phyloP scores from a whole-genome alignment of 1,140 invertebrate genomes.

The Palaemon carinicauda region DNA sequence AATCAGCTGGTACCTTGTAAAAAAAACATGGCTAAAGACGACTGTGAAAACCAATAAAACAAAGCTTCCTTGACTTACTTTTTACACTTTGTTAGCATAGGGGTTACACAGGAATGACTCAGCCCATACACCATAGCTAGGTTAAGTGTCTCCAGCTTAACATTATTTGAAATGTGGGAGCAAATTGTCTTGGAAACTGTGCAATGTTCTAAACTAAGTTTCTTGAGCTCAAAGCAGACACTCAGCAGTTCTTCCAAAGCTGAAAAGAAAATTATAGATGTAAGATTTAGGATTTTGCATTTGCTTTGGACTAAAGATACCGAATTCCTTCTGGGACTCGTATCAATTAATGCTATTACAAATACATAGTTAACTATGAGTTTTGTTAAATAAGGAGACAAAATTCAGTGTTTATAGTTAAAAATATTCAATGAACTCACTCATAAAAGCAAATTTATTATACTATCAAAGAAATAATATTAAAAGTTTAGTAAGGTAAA shows the following conservation, averaged over 20 bases:
- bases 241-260: slow-evolving; percentile 72
- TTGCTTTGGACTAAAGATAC: no score
- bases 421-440: no score
- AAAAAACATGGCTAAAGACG: background rate
- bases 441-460: no score
- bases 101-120: slow-evolving; percentile 69
- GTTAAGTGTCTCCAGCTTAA: slow-evolving; percentile 76
- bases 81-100: slow-evolving; percentile 71
- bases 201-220: slow-evolving; percentile 84
- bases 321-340: no score
- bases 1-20: no score
- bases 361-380: no score
- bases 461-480: no score
- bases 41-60: background rate
- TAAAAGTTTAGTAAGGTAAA: no score
- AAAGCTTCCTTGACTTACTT: slow-evolving; percentile 67
- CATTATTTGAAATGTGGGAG: slow-evolving; percentile 73
- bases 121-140: slow-evolving; percentile 77
- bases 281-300: no score
- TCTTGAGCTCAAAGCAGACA: slow-evolving; percentile 76
- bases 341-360: no score
- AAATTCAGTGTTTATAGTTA: no score
- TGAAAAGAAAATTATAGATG: slow-evolving; percentile 35
- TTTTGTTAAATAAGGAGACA: no score
- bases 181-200: slow-evolving; percentile 73